phyloP scores from a whole-genome alignment of 2,797 vertebrate genomes.

The Rousettus madagascariensis region DNA sequence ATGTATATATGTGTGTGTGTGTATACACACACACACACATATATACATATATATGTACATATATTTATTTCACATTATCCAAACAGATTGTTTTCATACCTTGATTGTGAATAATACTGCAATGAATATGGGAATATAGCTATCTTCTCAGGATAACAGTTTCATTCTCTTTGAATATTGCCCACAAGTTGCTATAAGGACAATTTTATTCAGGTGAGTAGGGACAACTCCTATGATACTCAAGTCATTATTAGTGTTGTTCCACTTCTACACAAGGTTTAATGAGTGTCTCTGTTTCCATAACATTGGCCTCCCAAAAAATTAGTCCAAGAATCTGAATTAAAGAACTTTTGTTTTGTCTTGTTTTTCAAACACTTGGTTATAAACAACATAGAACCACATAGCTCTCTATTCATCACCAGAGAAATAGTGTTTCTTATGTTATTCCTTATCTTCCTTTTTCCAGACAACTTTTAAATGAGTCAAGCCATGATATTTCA shows the following conservation, averaged over 20 bases:
- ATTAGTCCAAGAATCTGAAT: background rate
- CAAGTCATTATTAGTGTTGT: background rate
- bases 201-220: background rate
- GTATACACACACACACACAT: too few species aligned
- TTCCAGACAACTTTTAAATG: background rate
- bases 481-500: background rate
- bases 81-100: background rate
- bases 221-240: background rate
- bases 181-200: background rate
- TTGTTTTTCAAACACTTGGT: conserved; percentile 24
- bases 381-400: background rate
- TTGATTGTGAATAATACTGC: background rate
- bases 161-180: background rate
- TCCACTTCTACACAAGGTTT: background rate
- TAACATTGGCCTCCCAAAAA: background rate
- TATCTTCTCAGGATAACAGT: background rate
- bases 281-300: background rate
- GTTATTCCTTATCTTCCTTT: background rate
- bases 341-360: background rate
- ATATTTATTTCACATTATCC: background rate
- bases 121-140: background rate
- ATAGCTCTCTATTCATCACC: background rate
- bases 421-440: background rate
- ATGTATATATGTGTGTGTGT: too few species aligned
- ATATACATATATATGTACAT: too few species aligned